Evolutionary conservation across 2,888 invertebrate species (phyloP).

Genomic region (Andrena chrysosceles): DNA sequence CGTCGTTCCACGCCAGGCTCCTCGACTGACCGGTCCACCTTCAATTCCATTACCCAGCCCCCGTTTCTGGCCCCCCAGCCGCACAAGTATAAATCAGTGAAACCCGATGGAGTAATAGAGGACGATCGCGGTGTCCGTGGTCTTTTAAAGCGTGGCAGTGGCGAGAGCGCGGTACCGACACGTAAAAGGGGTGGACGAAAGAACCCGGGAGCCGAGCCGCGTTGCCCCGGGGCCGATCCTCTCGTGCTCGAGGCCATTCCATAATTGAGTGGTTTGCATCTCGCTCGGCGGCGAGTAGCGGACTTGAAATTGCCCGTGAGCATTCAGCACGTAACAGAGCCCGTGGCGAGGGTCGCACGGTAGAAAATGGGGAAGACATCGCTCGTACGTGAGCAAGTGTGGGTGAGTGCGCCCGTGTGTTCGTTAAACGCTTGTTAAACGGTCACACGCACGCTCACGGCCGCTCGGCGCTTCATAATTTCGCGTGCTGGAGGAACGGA

Average conservation of each 20-base stretch:
- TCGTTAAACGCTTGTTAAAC: conserved; percentile 4
- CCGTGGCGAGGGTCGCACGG: not conserved
- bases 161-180: not conserved
- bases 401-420: not conserved
- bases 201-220: conserved; percentile 29
- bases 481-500: too few relatives aligned
- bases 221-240: conserved; percentile 64
- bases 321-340: conserved; percentile 27
- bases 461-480: too few relatives aligned
- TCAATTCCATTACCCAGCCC: conserved; percentile 47
- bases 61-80: conserved; percentile 27
- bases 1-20: conserved; percentile 32
- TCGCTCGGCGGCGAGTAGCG: conserved; percentile 65
- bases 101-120: conserved; percentile 45
- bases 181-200: conserved; percentile 25
- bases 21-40: conserved; percentile 47
- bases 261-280: conserved; percentile 84
- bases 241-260: conserved; percentile 75
- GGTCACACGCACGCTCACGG: not conserved
- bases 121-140: conserved; percentile 33
- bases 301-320: conserved; percentile 61
- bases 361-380: not conserved
- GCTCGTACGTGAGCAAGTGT: not conserved
- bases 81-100: conserved; percentile 51
- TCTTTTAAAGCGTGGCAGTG: conserved; percentile 3